Evolutionary conservation across 2,888 invertebrate species (phyloP).

Genomic region (Orthonevra nobilis): DNA sequence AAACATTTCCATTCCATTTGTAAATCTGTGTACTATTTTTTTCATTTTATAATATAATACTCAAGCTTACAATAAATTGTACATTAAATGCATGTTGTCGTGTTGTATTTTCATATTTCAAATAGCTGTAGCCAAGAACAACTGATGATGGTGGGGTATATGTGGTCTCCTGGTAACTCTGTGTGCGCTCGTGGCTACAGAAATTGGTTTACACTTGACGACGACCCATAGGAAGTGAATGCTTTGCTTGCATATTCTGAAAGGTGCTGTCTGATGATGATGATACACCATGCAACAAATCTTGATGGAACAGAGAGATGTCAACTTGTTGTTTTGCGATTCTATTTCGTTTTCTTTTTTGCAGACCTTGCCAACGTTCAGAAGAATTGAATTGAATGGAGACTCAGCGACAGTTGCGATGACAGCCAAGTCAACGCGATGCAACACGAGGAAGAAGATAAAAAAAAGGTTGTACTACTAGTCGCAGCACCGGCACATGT

Average conservation of each 20-base stretch:
- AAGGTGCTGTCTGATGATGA: slow-evolving; percentile 50
- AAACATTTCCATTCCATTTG: slow-evolving; percentile 58
- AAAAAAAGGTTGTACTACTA: slow-evolving; percentile 47
- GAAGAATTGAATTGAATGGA: slow-evolving; percentile 66
- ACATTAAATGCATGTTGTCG: slow-evolving; percentile 68
- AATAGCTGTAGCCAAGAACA: slow-evolving; percentile 40
- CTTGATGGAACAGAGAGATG: slow-evolving; percentile 61
- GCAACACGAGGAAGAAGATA: slow-evolving; percentile 49
- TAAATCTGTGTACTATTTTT: slow-evolving; percentile 27
- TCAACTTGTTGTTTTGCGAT: slow-evolving; percentile 52
- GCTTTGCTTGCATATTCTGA: slow-evolving; percentile 43
- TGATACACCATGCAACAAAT: slow-evolving; percentile 60
- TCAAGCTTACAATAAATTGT: slow-evolving; percentile 58
- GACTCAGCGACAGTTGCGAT: slow-evolving; percentile 51
- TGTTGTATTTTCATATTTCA: slow-evolving; percentile 69
- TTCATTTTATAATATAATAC: slow-evolving; percentile 42
- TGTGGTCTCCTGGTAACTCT: slow-evolving; percentile 24
- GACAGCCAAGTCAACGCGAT: slow-evolving; percentile 44
- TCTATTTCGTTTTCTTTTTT: slow-evolving; percentile 25
- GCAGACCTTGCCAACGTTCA: slow-evolving; percentile 58
- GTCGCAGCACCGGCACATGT: slow-evolving; percentile 34
- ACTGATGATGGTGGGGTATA: slow-evolving; percentile 21
- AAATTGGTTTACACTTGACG: slow-evolving; percentile 65
- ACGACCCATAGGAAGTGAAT: slow-evolving; percentile 60
- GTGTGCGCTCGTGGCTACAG: slow-evolving; percentile 40